phyloP scores from a whole-genome alignment of 1,140 invertebrate genomes.

The Colletes gigas region DNA sequence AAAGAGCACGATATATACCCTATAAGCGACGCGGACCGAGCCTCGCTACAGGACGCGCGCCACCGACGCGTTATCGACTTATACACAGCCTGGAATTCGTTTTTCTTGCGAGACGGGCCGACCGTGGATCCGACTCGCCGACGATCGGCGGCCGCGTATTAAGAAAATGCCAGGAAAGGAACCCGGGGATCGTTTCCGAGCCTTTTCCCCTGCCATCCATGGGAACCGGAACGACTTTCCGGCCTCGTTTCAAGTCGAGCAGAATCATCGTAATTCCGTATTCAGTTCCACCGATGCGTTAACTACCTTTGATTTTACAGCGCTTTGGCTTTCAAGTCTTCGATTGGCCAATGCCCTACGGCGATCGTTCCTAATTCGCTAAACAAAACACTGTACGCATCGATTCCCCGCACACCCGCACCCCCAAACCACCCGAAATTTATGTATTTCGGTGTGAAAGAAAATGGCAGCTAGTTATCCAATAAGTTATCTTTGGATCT shows the following conservation, averaged over 20 bases:
- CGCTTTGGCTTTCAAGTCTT: too few species aligned
- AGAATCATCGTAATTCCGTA: not conserved
- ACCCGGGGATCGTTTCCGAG: not conserved
- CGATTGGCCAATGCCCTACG: too few species aligned
- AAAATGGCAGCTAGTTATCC: too few species aligned
- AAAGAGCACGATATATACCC: slow-evolving; percentile 74
- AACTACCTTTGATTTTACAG: too few species aligned
- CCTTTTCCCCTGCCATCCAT: slow-evolving; percentile 1
- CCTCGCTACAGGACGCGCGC: slow-evolving; percentile 22
- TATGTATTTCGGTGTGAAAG: too few species aligned
- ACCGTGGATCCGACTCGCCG: not conserved
- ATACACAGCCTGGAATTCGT: slow-evolving; percentile 45
- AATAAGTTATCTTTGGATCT: too few species aligned
- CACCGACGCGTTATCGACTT: slow-evolving; percentile 39
- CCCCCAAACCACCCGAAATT: too few species aligned
- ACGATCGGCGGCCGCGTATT: not conserved
- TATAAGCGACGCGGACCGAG: slow-evolving; percentile 40
- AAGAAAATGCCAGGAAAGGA: slow-evolving; percentile 14
- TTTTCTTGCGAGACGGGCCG: slow-evolving; percentile 37
- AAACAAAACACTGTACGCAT: too few species aligned
- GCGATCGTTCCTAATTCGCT: too few species aligned
- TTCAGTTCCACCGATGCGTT: not conserved
- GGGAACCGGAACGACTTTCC: not conserved
- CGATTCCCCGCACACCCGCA: too few species aligned
- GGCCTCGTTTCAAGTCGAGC: not conserved